Conservation (phyloP, 2,888 invertebrate species). For the Nineta flava region DNA sequence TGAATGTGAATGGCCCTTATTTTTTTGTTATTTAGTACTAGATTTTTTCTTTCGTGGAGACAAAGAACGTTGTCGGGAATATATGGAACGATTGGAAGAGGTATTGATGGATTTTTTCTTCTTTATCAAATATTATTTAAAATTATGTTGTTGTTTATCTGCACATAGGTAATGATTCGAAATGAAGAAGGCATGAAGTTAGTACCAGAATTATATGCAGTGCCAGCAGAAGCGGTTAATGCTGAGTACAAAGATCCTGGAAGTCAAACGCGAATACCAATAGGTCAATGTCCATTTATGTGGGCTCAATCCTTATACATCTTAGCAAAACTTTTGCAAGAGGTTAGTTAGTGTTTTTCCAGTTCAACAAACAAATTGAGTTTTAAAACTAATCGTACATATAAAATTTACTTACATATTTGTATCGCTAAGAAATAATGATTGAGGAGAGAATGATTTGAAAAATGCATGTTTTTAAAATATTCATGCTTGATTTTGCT, state of each 20-base stretch:
- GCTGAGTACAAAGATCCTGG: constrained; percentile 83
- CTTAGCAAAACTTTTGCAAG: constrained; percentile 81
- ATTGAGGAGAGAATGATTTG: constrained; percentile 2
- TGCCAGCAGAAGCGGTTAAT: constrained; percentile 65
- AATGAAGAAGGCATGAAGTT: constrained; percentile 75
- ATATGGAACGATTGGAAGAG: constrained; percentile 56
- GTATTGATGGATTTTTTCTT: constrained; percentile 20
- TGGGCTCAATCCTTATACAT: constrained; percentile 99
- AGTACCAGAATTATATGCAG: constrained; percentile 88
- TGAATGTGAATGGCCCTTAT: constrained; percentile 98
- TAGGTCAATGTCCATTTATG: constrained; percentile 86
- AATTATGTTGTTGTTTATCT: neutral
- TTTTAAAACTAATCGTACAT: too few species aligned
- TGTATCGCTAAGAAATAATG: neutral
- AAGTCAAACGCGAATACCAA: constrained; percentile 69
- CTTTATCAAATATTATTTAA: neutral
- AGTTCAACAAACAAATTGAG: too few species aligned
- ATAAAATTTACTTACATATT: constrained; percentile 11
- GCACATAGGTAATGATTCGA: constrained; percentile 46
- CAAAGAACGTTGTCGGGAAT: constrained; percentile 51
- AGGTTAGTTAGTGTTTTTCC: constrained; percentile 55
- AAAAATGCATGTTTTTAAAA: constrained; percentile 4
- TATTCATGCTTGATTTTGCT: too few species aligned
- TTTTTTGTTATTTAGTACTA: constrained; percentile 84
- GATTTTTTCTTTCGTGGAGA: constrained; percentile 89